Evolutionary conservation across 1,140 invertebrate genomes (phyloP).

Genomic region (Parapsyche elsis): DNA sequence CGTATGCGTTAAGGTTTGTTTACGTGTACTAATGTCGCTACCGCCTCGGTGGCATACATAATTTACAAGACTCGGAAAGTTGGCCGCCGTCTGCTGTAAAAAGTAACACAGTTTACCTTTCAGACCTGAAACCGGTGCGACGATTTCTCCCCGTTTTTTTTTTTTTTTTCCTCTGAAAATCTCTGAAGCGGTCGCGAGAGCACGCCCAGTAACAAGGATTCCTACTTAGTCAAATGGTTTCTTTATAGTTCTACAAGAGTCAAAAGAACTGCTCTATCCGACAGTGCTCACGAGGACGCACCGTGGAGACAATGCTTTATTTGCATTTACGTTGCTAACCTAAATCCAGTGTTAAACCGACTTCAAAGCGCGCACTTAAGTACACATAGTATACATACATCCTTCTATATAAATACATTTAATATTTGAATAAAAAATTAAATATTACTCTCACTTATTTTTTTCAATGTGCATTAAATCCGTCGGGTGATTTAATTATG

Average conservation of each 20-base stretch:
- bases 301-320: constrained; percentile 10
- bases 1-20: constrained; percentile 27
- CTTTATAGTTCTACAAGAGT: constrained; percentile 30
- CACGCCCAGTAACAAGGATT: constrained; percentile 33
- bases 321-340: constrained; percentile 1
- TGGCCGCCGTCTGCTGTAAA: constrained; percentile 23
- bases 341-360: background rate
- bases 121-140: constrained; percentile 22
- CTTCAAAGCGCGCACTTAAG: background rate
- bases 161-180: constrained; percentile 10
- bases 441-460: no score
- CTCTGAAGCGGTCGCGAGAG: constrained; percentile 1
- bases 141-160: constrained; percentile 1
- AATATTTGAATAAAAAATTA: background rate
- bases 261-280: constrained; percentile 24
- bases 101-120: constrained; percentile 28
- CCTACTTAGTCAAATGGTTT: constrained; percentile 32
- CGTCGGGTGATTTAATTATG: no score
- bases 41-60: constrained; percentile 8
- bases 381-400: background rate
- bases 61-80: constrained; percentile 9
- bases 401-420: background rate
- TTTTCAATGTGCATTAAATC: no score
- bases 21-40: constrained; percentile 9
- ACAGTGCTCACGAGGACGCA: background rate